These are phyloP conservation scores for Enteromius treurensis DNA, from an alignment of 2,797 vertebrate species.

Conservation along the genomic window DNA sequence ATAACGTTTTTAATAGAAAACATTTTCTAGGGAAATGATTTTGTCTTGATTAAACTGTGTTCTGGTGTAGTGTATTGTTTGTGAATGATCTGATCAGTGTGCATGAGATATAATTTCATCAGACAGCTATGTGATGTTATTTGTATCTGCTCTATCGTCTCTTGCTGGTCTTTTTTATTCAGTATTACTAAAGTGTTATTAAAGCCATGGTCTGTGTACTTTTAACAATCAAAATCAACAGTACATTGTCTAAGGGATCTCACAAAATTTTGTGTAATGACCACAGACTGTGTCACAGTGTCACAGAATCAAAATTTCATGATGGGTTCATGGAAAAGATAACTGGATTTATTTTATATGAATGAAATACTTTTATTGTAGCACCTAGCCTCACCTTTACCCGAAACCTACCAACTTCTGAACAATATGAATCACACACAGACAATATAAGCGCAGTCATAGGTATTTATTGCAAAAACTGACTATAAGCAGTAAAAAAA, in stretches of 20 bases:
- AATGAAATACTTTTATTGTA: too few relatives aligned
- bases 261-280: too few relatives aligned
- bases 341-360: too few relatives aligned
- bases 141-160: not conserved
- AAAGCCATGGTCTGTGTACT: not conserved
- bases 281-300: too few relatives aligned
- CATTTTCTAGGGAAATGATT: not conserved
- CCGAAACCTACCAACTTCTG: too few relatives aligned
- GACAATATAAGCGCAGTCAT: too few relatives aligned
- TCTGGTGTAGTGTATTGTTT: not conserved
- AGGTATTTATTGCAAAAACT: too few relatives aligned
- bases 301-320: too few relatives aligned
- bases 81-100: not conserved
- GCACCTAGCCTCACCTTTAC: too few relatives aligned
- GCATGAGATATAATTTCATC: not conserved
- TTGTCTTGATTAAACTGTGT: not conserved
- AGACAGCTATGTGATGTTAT: not conserved
- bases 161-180: not conserved
- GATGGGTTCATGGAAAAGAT: too few relatives aligned
- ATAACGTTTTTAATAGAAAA: constrained; percentile 4
- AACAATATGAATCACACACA: too few relatives aligned
- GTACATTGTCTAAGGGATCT: not conserved
- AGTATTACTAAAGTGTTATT: not conserved
- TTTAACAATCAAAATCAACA: not conserved
- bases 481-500: too few relatives aligned